Percentiles rank a stretch among this genome's conserved stretches.
These are phyloP conservation scores for Poecilia wingei DNA, from an alignment of 2,797 vertebrate species.

Conservation along the genomic window DNA sequence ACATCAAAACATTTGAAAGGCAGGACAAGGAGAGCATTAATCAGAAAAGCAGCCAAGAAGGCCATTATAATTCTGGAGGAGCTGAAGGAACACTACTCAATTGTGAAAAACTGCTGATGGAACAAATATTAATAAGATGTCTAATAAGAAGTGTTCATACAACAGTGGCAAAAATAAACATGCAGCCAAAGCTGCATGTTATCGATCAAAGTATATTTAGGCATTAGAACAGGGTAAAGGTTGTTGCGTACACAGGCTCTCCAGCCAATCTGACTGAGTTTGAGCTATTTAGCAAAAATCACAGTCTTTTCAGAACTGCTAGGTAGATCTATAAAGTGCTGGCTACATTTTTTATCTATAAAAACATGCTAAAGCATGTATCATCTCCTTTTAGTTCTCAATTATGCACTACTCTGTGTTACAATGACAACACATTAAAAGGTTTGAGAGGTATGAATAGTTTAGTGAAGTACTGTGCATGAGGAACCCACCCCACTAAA, in stretches of 20 bases:
- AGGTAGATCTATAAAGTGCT: background rate
- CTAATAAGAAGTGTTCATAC: background rate
- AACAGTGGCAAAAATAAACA: background rate
- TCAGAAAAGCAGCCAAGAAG: background rate
- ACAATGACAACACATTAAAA: background rate
- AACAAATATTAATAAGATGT: background rate
- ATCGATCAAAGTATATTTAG: background rate
- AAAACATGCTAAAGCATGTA: background rate
- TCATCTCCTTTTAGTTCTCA: too few species aligned
- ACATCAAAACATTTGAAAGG: background rate
- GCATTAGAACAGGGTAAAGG: background rate
- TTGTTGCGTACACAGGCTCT: background rate
- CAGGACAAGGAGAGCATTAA: background rate
- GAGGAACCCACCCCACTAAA: background rate
- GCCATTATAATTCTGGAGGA: background rate
- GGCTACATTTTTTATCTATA: background rate
- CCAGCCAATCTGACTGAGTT: background rate
- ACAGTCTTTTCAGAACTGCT: background rate
- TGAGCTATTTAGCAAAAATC: background rate
- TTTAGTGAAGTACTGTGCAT: background rate
- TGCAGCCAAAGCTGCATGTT: background rate
- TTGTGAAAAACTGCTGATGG: background rate
- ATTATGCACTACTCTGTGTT: background rate
- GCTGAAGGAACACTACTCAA: background rate
- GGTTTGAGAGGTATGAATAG: background rate